phyloP scores from a whole-genome alignment of 2,888 invertebrate genomes.

The Orthosia cruda region DNA sequence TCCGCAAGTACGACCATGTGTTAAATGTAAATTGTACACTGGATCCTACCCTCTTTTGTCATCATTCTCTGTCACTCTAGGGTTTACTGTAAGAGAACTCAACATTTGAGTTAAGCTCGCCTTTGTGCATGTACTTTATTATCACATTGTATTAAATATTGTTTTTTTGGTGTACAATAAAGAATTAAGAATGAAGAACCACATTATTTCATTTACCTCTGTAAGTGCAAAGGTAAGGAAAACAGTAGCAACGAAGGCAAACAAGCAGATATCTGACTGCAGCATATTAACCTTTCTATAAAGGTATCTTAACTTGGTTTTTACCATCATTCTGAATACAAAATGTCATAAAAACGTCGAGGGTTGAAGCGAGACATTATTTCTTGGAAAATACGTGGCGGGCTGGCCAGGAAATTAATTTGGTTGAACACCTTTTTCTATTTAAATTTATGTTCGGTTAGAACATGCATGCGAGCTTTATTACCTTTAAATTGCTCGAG shows the following conservation, averaged over 20 bases:
- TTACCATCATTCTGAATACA: not conserved
- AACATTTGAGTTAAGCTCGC: no score
- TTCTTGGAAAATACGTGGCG: slow-evolving; percentile 59
- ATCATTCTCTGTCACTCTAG: no score
- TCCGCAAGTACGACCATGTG: no score
- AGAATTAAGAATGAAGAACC: no score
- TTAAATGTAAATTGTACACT: no score
- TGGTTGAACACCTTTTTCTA: slow-evolving; percentile 62
- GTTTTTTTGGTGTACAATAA: no score
- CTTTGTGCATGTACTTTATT: no score
- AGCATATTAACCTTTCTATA: not conserved
- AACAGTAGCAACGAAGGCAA: not conserved
- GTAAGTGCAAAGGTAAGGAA: not conserved
- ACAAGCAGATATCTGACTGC: not conserved
- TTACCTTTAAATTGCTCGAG: slow-evolving; percentile 50
- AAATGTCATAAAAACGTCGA: slow-evolving; percentile 27
- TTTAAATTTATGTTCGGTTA: slow-evolving; percentile 53
- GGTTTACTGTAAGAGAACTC: no score
- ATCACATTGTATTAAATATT: no score
- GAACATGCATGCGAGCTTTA: slow-evolving; percentile 46
- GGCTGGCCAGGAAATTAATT: slow-evolving; percentile 68
- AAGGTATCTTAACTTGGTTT: not conserved
- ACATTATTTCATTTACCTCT: not conserved
- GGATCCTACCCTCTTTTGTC: no score
- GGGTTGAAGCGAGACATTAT: slow-evolving; percentile 56